These are phyloP conservation scores for Hyla sarda DNA, from an alignment of 2,113 vertebrate species.

Conservation along the genomic window DNA sequence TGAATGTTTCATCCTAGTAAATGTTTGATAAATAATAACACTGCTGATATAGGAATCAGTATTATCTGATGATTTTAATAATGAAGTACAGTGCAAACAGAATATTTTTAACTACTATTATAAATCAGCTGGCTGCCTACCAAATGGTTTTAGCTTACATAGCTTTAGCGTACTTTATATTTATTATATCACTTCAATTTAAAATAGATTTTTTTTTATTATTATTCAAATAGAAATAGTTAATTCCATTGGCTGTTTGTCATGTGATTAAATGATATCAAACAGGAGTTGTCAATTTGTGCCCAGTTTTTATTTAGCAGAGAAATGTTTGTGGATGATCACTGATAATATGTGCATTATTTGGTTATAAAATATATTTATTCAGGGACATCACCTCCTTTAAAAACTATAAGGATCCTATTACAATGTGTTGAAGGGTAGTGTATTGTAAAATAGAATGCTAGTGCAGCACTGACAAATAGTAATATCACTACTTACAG, in stretches of 20 bases:
- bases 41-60: not conserved
- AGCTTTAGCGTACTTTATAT: not conserved
- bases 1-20: not conserved
- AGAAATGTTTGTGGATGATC: too few relatives aligned
- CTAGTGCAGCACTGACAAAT: not conserved
- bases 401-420: too few relatives aligned
- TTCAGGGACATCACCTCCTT: too few relatives aligned
- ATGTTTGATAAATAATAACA: not conserved
- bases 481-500: not conserved
- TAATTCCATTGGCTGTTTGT: not conserved
- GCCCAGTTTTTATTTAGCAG: not conserved
- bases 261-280: not conserved
- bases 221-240: too few relatives aligned
- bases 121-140: not conserved
- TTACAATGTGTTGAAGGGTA: too few relatives aligned
- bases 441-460: too few relatives aligned
- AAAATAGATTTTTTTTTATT: not conserved
- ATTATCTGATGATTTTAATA: not conserved
- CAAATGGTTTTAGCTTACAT: not conserved
- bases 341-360: too few relatives aligned
- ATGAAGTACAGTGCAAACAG: not conserved
- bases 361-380: too few relatives aligned
- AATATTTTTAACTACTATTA: not conserved
- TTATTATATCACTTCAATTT: not conserved
- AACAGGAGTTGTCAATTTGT: not conserved